phyloP scores from a whole-genome alignment of 2,113 vertebrate species.

The Bubo scandiacus region DNA sequence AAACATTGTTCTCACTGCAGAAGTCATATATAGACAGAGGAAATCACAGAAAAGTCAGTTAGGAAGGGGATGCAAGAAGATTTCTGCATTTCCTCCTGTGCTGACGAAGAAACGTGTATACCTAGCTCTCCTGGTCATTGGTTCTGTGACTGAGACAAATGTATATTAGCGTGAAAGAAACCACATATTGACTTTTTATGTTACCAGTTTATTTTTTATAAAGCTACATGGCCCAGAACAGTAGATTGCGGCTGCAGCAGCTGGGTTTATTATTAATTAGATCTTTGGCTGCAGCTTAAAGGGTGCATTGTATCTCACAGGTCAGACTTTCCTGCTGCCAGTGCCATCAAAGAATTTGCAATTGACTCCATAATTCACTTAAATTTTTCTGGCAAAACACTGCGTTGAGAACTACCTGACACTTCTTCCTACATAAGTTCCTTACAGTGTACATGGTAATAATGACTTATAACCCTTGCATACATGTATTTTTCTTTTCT shows the following conservation, averaged over 20 bases:
- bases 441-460: not conserved
- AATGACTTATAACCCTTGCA: not conserved
- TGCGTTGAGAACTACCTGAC: not conserved
- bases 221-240: not conserved
- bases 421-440: not conserved
- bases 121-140: not conserved
- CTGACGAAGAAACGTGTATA: not conserved
- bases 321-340: not conserved
- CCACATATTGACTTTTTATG: not conserved
- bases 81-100: not conserved
- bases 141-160: not conserved
- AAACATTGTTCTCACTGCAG: not conserved
- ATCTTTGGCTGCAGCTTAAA: constrained; percentile 24
- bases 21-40: not conserved
- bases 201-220: not conserved
- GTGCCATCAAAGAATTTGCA: not conserved
- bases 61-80: not conserved
- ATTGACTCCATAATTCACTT: not conserved
- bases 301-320: not conserved
- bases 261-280: not conserved
- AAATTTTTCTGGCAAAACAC: not conserved
- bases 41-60: not conserved
- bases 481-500: not conserved
- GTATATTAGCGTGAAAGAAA: not conserved
- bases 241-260: not conserved